phyloP scores from a whole-genome alignment of 2,888 invertebrate species.

The Pammene fasciana region DNA sequence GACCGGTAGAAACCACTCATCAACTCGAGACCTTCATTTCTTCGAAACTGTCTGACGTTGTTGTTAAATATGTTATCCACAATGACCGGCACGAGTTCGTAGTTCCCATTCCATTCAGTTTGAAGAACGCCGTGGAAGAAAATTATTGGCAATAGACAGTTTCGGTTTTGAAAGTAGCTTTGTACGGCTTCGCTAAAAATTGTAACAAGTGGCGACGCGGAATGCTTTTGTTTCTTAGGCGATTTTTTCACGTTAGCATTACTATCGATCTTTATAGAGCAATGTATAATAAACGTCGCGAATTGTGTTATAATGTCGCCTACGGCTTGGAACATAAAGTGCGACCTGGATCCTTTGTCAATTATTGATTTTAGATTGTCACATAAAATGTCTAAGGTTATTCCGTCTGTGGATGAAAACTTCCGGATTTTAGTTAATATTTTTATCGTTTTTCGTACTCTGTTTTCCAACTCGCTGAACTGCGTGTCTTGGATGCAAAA shows the following conservation, averaged over 20 bases:
- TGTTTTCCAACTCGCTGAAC: slow-evolving; percentile 85
- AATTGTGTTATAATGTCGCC: slow-evolving; percentile 85
- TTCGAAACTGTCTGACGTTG: slow-evolving; percentile 85
- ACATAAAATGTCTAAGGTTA: slow-evolving; percentile 79
- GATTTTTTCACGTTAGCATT: slow-evolving; percentile 56
- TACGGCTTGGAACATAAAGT: slow-evolving; percentile 86
- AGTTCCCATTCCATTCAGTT: slow-evolving; percentile 86
- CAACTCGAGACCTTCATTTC: slow-evolving; percentile 87
- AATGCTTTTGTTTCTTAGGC: slow-evolving; percentile 66
- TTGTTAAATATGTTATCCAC: slow-evolving; percentile 84
- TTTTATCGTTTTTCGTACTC: slow-evolving; percentile 85
- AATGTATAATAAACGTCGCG: slow-evolving; percentile 85
- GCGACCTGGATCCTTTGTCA: slow-evolving; percentile 85
- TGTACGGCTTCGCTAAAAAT: slow-evolving; percentile 82
- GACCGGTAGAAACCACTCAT: slow-evolving; percentile 86
- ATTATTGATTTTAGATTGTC: slow-evolving; percentile 83
- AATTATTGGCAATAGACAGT: slow-evolving; percentile 85
- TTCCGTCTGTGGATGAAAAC: slow-evolving; percentile 82
- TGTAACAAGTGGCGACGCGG: slow-evolving; percentile 67
- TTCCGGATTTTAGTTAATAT: slow-evolving; percentile 84
- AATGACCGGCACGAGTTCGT: slow-evolving; percentile 82
- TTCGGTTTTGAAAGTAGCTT: slow-evolving; percentile 85
- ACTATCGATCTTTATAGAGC: slow-evolving; percentile 78
- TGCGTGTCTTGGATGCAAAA: slow-evolving; percentile 87
- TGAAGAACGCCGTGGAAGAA: slow-evolving; percentile 86